phyloP scores from a whole-genome alignment of 2,797 vertebrate species.

The Oophaga sylvatica region DNA sequence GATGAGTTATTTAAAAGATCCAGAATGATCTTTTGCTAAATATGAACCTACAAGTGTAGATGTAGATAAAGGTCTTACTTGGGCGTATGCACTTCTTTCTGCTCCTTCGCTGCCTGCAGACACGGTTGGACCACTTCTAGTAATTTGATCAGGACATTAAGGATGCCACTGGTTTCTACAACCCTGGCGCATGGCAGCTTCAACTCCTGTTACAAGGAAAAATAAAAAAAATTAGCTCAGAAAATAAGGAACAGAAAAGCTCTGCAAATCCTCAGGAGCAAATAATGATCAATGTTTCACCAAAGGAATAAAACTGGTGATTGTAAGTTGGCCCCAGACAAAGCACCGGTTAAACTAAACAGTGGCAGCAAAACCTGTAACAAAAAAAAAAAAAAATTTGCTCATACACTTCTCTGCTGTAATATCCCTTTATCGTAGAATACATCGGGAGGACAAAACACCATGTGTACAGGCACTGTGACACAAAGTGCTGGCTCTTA shows the following conservation, averaged over 20 bases:
- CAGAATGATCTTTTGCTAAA: neutral
- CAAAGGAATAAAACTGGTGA: too few species aligned
- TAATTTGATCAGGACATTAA: slow-evolving; percentile 91
- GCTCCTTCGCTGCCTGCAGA: slow-evolving; percentile 93
- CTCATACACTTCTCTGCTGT: too few species aligned
- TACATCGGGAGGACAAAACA: neutral
- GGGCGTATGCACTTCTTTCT: slow-evolving; percentile 95
- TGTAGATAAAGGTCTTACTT: slow-evolving; percentile 80
- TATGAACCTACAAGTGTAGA: neutral
- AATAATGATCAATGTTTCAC: neutral
- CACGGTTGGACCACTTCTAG: slow-evolving; percentile 96
- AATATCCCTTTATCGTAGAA: neutral
- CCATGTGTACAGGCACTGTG: too few species aligned
- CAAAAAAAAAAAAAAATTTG: too few species aligned
- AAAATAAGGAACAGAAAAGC: neutral
- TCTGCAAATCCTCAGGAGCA: neutral
- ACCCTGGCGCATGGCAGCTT: slow-evolving; percentile 90
- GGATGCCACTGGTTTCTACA: slow-evolving; percentile 91
- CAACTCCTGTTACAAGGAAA: slow-evolving; percentile 78
- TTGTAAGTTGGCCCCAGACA: too few species aligned
- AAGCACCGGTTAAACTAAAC: too few species aligned
- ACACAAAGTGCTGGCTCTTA: too few species aligned
- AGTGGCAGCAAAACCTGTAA: too few species aligned
- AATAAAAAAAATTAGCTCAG: neutral
- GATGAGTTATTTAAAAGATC: neutral